Evolutionary conservation across 1,140 invertebrate species (phyloP), one percentile per base, ranked within the genome.

Genomic region (Eciton burchellii): DNA sequence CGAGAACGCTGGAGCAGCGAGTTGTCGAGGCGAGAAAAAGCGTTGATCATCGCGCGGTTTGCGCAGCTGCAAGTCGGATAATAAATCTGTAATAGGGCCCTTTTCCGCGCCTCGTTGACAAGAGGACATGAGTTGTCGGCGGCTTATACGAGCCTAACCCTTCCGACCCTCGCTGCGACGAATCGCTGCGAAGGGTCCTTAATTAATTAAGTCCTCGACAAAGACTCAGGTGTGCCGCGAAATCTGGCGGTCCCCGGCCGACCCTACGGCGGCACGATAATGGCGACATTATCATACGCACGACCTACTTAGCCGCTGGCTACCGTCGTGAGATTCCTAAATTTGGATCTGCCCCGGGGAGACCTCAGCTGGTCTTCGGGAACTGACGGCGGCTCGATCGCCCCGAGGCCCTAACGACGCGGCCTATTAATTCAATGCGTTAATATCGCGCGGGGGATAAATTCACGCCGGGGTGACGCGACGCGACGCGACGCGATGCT

Each of bases 281-380:
- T 92, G 89, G 90, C 73, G 56, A 81, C 88, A 92, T 92, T 93
- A 93, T 92, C 91, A 93, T 93, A 92, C 91, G 89, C 91, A 93
- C 89, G 92, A 93, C 91, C 92, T 91, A 92, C 89, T 93, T 93
- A 90, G 60, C 65, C 59, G 59, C 24, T 62, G 83, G 79, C 66
- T 65, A 72, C n/a, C 73, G 70, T 84, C 77, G 74, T 81, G 60
- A 74, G 77, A 83, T 83, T 81, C 74, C 88, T 86, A 88, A 83
- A 89, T 89, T 88, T 79, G 60, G 41, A 83, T 65, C 82, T 54
- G 47, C 24, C 56, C 54, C 77, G 83, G n/a, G n/a, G 12, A 45
- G 74, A 79, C 85, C 89, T 83, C 90, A 91, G 90, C n/a, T n/a
- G n/a, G 90, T 91, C 89, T 56, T 52, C 45, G 12, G 56, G 35